phyloP scores from a whole-genome alignment of 2,888 invertebrate species.

The Conistra vaccinii region DNA sequence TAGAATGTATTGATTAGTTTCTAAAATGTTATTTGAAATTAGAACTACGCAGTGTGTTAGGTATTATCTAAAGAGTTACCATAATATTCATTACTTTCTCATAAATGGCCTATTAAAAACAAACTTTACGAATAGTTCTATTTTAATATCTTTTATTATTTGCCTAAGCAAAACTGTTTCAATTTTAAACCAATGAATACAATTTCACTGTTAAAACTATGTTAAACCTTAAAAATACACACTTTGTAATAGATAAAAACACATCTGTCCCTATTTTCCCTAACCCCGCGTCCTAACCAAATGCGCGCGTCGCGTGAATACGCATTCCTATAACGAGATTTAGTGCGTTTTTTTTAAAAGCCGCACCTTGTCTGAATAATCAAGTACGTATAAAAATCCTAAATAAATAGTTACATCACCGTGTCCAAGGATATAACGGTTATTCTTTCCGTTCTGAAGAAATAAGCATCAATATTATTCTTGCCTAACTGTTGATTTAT shows the following conservation, averaged over 20 bases:
- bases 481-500: too few relatives aligned
- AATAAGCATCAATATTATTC: too few relatives aligned
- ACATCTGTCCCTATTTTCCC: not conserved
- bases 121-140: not conserved
- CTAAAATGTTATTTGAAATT: slow-evolving; percentile 30
- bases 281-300: not conserved
- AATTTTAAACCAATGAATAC: not conserved
- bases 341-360: too few relatives aligned
- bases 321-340: too few relatives aligned
- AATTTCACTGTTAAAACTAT: not conserved
- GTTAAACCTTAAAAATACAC: not conserved
- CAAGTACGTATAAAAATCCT: too few relatives aligned
- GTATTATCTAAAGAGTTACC: slow-evolving; percentile 2
- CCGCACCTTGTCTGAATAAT: too few relatives aligned
- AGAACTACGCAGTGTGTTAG: not conserved
- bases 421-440: too few relatives aligned
- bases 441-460: too few relatives aligned
- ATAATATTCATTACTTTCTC: slow-evolving; percentile 6
- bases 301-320: not conserved
- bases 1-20: slow-evolving; percentile 37
- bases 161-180: not conserved
- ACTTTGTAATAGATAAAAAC: not conserved
- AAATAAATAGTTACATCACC: too few relatives aligned
- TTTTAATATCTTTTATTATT: slow-evolving; percentile 3
- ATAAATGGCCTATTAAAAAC: slow-evolving; percentile 12